A percentile compares a stretch with the other conserved stretches of the same genome.
Conservation (phyloP, 2,797 vertebrate species). For the Tolypeutes matacus region DNA sequence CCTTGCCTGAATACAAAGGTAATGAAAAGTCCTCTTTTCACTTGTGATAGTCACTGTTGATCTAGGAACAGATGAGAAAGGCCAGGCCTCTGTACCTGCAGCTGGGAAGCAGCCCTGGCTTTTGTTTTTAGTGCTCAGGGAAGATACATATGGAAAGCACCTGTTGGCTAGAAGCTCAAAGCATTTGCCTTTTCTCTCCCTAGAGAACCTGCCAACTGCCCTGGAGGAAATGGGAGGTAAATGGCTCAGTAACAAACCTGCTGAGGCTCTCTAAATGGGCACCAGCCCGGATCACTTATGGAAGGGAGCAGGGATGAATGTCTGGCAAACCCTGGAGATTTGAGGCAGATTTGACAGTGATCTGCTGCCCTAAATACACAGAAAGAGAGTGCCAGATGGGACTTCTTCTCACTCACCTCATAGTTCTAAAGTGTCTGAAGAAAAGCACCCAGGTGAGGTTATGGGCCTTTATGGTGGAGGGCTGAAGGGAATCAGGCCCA, state of each 20-base stretch:
- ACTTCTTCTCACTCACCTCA: not conserved
- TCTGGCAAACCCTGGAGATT: not conserved
- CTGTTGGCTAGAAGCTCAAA: slow-evolving; percentile 37
- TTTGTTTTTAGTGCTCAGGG: not conserved
- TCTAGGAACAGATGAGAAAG: not conserved
- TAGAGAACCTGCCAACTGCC: slow-evolving; percentile 35
- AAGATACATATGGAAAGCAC: not conserved
- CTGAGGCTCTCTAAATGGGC: slow-evolving; percentile 4
- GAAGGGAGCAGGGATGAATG: not conserved
- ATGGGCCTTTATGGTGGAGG: not conserved
- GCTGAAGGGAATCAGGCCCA: not conserved
- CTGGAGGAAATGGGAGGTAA: slow-evolving; percentile 20
- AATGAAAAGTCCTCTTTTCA: not conserved
- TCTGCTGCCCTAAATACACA: not conserved
- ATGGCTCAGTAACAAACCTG: slow-evolving; percentile 12
- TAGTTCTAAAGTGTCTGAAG: not conserved
- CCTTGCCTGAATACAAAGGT: not conserved
- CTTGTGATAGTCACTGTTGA: not conserved
- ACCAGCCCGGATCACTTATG: rapidly evolving
- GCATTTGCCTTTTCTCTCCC: slow-evolving; percentile 62
- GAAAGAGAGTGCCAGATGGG: not conserved
- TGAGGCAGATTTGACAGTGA: not conserved
- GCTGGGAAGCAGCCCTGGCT: not conserved
- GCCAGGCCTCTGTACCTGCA: not conserved
- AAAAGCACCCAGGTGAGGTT: not conserved